Conservation (phyloP, 2,797 vertebrate genomes). For the Iguana delicatissima region DNA sequence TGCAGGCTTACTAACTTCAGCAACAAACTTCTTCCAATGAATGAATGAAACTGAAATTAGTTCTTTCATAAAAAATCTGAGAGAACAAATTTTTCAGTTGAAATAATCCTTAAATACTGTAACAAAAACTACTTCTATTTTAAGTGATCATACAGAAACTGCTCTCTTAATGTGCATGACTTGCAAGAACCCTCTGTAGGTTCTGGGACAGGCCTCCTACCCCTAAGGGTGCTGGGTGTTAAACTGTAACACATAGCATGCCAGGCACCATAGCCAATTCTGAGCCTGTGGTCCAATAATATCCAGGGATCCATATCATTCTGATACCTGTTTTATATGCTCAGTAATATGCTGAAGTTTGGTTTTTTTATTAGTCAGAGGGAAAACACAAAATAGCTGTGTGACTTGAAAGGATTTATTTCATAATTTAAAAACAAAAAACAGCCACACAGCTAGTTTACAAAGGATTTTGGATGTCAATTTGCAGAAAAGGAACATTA, state of each 20-base stretch:
- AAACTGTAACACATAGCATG: no score
- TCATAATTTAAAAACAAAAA: neutral
- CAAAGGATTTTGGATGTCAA: neutral
- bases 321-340: neutral
- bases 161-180: no score
- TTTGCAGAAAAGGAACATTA: neutral
- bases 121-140: neutral
- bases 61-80: neutral
- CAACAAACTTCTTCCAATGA: neutral
- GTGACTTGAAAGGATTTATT: neutral
- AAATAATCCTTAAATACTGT: neutral
- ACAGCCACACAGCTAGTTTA: neutral
- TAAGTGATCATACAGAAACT: no score
- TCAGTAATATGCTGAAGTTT: neutral
- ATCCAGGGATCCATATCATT: no score
- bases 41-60: neutral
- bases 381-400: neutral
- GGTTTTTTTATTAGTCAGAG: neutral
- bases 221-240: no score
- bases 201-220: no score
- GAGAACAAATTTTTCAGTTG: neutral
- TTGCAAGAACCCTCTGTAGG: no score
- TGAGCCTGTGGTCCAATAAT: no score
- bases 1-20: rapidly evolving
- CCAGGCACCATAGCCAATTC: no score